Percentiles rank a stretch among this genome's conserved stretches.
These are phyloP conservation scores for Cryptus armator DNA, from an alignment of 2,888 invertebrate genomes.

Conservation along the genomic window DNA sequence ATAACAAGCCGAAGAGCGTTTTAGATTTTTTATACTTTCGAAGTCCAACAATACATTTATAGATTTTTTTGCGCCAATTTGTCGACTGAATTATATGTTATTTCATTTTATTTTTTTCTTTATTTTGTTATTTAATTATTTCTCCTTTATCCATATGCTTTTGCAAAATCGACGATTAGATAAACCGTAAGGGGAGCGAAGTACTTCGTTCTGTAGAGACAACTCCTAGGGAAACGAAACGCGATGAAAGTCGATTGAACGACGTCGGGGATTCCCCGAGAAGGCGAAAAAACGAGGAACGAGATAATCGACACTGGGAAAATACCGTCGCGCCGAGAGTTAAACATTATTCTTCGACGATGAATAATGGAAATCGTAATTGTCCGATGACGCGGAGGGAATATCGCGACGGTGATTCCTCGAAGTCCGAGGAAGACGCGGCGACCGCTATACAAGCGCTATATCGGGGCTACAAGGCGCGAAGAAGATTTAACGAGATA, in stretches of 20 bases:
- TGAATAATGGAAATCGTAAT: conserved; percentile 49
- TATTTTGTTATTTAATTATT: neutral
- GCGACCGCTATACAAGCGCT: conserved; percentile 83
- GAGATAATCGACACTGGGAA: conserved; percentile 65
- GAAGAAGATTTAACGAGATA: conserved; percentile 77
- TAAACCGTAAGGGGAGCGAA: conserved; percentile 64
- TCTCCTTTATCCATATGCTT: neutral
- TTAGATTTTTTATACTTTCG: neutral
- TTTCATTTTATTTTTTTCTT: neutral
- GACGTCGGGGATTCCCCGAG: conserved; percentile 39
- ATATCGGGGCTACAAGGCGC: conserved; percentile 81
- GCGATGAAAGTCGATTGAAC: conserved; percentile 48
- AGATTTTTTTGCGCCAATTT: neutral
- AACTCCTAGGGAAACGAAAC: conserved; percentile 43
- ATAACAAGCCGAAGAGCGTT: neutral
- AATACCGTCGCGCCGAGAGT: conserved; percentile 53
- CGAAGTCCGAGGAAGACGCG: conserved; percentile 80
- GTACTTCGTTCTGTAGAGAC: conserved; percentile 59
- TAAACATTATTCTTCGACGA: conserved; percentile 62
- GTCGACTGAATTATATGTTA: neutral
- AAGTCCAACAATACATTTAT: neutral
- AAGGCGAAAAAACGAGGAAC: conserved; percentile 35
- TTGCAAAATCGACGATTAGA: conserved; percentile 37
- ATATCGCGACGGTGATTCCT: conserved; percentile 69
- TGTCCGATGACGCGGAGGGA: conserved; percentile 27